Conservation (phyloP, 2,888 invertebrate genomes). For the Erynnis tages region DNA sequence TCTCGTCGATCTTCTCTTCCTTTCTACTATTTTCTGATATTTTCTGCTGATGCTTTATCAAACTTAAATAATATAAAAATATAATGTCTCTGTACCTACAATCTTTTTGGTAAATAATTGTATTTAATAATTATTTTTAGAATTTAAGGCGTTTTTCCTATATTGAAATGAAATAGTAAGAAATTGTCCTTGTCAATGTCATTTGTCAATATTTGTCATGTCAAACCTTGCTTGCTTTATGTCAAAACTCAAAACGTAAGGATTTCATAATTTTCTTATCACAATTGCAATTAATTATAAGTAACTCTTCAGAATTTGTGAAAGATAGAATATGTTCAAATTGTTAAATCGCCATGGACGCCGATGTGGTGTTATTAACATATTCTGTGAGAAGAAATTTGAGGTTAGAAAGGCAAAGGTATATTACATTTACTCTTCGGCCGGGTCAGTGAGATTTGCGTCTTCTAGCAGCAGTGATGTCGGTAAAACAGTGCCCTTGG, state of each 20-base stretch:
- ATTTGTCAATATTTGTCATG: constrained; percentile 4
- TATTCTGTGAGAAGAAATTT: constrained; percentile 65
- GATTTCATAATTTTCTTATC: constrained; percentile 17
- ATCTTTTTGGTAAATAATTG: too few relatives aligned
- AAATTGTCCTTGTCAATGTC: constrained; percentile 1
- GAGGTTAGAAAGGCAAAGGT: constrained; percentile 75
- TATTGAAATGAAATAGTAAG: not conserved
- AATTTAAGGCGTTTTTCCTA: too few relatives aligned
- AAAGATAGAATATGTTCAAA: constrained; percentile 60
- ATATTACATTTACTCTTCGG: constrained; percentile 68
- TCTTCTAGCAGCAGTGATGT: constrained; percentile 53
- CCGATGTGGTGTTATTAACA: constrained; percentile 60
- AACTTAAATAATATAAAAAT: too few relatives aligned
- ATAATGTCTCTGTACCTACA: too few relatives aligned
- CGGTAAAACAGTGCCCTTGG: constrained; percentile 48
- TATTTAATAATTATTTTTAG: too few relatives aligned
- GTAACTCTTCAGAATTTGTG: not conserved
- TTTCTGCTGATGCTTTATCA: too few relatives aligned
- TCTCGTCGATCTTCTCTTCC: too few relatives aligned
- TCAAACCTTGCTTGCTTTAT: too few relatives aligned
- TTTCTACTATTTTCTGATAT: too few relatives aligned
- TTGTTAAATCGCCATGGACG: constrained; percentile 65
- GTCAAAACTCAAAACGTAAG: too few relatives aligned
- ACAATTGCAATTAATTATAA: not conserved
- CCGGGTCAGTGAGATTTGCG: constrained; percentile 60